phyloP scores from a whole-genome alignment of 2,888 invertebrate species.

The Lasioglossum morio region DNA sequence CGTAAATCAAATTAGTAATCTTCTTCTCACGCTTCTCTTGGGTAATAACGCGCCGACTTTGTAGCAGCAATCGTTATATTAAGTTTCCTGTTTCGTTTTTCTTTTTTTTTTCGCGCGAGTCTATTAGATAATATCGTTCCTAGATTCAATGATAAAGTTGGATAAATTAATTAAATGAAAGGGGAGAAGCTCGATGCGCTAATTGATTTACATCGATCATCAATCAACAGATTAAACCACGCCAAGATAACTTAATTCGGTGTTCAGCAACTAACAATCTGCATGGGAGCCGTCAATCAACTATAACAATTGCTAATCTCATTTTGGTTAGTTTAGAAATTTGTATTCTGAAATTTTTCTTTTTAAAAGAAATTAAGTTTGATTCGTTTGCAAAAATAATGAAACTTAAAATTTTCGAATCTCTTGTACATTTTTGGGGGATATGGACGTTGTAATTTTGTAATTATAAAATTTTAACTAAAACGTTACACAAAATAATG shows the following conservation, averaged over 20 bases:
- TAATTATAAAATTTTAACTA: background rate
- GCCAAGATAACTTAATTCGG: too few species aligned
- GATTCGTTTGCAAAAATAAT: too few species aligned
- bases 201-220: background rate
- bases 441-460: too few species aligned
- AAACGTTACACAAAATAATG: background rate
- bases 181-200: background rate
- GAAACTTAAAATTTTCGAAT: too few species aligned
- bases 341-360: too few species aligned
- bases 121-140: background rate
- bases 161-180: background rate
- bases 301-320: background rate
- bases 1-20: conserved; percentile 2
- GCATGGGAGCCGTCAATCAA: background rate
- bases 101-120: background rate
- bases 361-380: too few species aligned
- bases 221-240: too few species aligned
- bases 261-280: too few species aligned
- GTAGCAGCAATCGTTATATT: background rate
- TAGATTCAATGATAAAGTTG: background rate
- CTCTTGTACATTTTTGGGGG: too few species aligned
- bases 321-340: too few species aligned
- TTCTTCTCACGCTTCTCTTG: background rate
- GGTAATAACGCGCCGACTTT: background rate
- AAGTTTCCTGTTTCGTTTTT: background rate